Base-by-base conservation (phyloP, 2,797 vertebrate species). In the Myotis vivesi region DNA sequence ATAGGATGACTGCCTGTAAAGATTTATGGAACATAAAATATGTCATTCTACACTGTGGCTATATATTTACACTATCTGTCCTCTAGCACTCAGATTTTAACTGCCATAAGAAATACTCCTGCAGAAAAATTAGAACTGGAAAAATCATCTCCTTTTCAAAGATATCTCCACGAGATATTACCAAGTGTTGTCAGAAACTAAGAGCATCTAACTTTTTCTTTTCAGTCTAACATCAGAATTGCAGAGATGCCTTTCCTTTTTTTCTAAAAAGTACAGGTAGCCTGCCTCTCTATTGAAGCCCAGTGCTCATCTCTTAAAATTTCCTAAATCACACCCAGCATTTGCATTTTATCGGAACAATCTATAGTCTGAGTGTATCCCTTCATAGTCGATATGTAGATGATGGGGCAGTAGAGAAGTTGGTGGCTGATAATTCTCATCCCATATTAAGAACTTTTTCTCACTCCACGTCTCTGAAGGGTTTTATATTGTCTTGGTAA, bases 21-120 rank as follows among this genome's bases (percentile, higher is more conserved):
- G 17, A 88, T 95, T 97, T 97, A 93, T 95, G 94, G 96, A 97
- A 96, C 89, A 87, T 13, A 96, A 93, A 94, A 93, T 20, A 96
- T 71, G 66, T 80, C 36, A 89, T 97, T 95, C 94, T 96, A 92
- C 95, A 92, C 49, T 90, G 41, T 79, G 80, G 80, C 85, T 94
- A 95, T 95, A 68, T 68, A 97, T 91, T 95, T 94, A 95, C 85
- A 64, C n/a, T 89, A 36, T 87, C 87, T 97, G 91, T 53, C 72
- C 90, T 94, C 94, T 66, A 95, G 75, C 10, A 91, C 30, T 84
- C 55, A 81, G 19, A 87, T 85, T 97, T 97, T 95, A 33, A 92
- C 64, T 2, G 44, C 9, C 89, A 36, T 80, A 69, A 84, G 33
- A 57, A 91, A 92, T 92, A 94, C 8, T n/a, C 62, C 44, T 33